Evolutionary conservation across 1,140 invertebrate species (phyloP).

Genomic region (Sycobia sp.): DNA sequence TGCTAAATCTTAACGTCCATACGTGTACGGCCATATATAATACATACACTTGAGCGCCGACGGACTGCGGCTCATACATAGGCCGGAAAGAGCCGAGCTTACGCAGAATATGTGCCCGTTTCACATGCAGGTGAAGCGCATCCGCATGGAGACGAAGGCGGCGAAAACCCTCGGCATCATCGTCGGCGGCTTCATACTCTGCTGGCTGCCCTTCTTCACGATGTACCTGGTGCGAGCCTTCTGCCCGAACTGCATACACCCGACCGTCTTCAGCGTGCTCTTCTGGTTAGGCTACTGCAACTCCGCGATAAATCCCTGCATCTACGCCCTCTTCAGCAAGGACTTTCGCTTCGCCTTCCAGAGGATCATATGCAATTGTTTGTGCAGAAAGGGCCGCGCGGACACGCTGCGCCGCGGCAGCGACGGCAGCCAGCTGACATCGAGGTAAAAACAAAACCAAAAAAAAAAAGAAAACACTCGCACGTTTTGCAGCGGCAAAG

Average conservation of each 20-base stretch:
- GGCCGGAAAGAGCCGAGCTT: too few relatives aligned
- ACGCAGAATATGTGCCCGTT: too few relatives aligned
- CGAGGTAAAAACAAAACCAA: too few relatives aligned
- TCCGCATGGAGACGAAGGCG: slow-evolving; percentile 90
- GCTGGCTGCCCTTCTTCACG: slow-evolving; percentile 95
- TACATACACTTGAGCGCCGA: too few relatives aligned
- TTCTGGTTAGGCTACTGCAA: slow-evolving; percentile 98
- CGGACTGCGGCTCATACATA: too few relatives aligned
- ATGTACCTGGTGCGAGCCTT: slow-evolving; percentile 88
- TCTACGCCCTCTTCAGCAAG: slow-evolving; percentile 90
- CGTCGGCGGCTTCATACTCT: slow-evolving; percentile 90
- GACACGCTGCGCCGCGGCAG: slow-evolving; percentile 65
- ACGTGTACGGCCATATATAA: too few relatives aligned
- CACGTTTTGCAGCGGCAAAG: too few relatives aligned
- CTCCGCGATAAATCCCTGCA: slow-evolving; percentile 90
- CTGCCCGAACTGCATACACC: slow-evolving; percentile 78
- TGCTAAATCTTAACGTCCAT: too few relatives aligned
- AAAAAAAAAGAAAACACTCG: too few relatives aligned
- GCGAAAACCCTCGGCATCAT: slow-evolving; percentile 94
- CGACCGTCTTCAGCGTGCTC: slow-evolving; percentile 84
- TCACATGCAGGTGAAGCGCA: slow-evolving; percentile 72
- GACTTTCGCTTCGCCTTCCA: slow-evolving; percentile 93
- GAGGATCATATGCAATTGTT: slow-evolving; percentile 84
- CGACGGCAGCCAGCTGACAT: slow-evolving; percentile 68
- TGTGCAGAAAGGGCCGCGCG: slow-evolving; percentile 65